Percentiles rank a stretch among this genome's conserved stretches.
phyloP scores from a whole-genome alignment of 2,797 vertebrate genomes.

The Periophthalmus magnuspinnatus region DNA sequence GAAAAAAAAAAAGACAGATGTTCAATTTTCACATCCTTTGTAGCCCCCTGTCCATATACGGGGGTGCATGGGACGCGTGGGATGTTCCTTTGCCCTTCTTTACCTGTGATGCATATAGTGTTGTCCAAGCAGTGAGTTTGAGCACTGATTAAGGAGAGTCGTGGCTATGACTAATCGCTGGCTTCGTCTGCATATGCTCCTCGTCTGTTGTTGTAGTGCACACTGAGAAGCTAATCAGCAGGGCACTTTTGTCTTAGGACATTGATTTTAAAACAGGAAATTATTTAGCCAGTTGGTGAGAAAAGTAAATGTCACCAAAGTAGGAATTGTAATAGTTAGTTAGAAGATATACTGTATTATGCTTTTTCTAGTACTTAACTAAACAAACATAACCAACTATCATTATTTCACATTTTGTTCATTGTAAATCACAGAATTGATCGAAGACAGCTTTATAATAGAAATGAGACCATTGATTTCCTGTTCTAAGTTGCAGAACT shows the following conservation, averaged over 20 bases:
- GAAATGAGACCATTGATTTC: too few species aligned
- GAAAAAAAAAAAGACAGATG: slow-evolving; percentile 60
- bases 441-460: too few species aligned
- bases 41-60: slow-evolving; percentile 48
- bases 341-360: too few species aligned
- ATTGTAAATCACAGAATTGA: too few species aligned
- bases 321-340: neutral
- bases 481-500: too few species aligned
- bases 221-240: neutral
- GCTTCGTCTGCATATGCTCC: slow-evolving; percentile 22
- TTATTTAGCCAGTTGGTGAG: neutral
- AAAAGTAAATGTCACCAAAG: neutral
- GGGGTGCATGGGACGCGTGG: slow-evolving; percentile 17
- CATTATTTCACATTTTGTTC: too few species aligned
- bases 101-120: slow-evolving; percentile 37
- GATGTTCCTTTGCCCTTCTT: slow-evolving; percentile 33
- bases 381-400: too few species aligned
- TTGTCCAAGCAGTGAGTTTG: slow-evolving; percentile 27
- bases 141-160: slow-evolving; percentile 48
- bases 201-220: slow-evolving; percentile 13
- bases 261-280: slow-evolving; percentile 11
- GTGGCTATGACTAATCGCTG: slow-evolving; percentile 35
- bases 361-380: too few species aligned
- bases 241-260: neutral
- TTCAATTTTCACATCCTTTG: slow-evolving; percentile 67